Conservation (phyloP, 1,140 invertebrate species). For the Drosophila oshimai region DNA sequence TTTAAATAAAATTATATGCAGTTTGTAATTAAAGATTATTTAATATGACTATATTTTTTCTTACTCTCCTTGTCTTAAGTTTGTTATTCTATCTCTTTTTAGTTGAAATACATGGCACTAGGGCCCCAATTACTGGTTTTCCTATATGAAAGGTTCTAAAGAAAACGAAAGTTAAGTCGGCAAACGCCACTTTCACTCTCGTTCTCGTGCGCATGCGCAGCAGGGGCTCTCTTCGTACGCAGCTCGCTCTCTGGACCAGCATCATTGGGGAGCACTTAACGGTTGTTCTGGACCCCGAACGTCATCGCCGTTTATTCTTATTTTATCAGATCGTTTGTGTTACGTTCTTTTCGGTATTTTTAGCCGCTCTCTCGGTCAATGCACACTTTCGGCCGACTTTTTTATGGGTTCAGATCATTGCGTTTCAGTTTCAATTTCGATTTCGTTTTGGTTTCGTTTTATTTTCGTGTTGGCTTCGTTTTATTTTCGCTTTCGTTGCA, state of each 20-base stretch:
- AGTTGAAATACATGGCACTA: no score
- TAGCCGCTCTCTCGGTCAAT: conserved; percentile 60
- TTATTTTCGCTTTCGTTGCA: conserved; percentile 28
- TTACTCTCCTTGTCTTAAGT: no score
- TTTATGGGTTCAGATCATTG: conserved; percentile 28
- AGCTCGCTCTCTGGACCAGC: neutral
- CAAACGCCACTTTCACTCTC: conserved; percentile 11
- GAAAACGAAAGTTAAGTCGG: neutral
- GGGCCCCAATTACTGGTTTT: no score
- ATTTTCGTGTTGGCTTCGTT: no score
- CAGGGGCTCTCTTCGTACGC: neutral
- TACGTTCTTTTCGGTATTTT: conserved; percentile 35
- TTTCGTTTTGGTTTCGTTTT: conserved; percentile 7
- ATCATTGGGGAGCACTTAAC: conserved; percentile 57
- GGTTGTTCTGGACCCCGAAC: conserved; percentile 53
- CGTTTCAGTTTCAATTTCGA: conserved; percentile 11
- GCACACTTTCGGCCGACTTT: conserved; percentile 72
- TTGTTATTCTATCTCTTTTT: no score
- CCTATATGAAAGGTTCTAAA: neutral
- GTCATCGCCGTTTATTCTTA: conserved; percentile 37
- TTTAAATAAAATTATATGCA: no score
- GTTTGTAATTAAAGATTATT: no score
- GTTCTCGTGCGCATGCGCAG: conserved; percentile 9
- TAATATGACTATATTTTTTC: no score
- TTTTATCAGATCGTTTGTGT: conserved; percentile 40